Evolutionary conservation across 2,113 vertebrate genomes (phyloP).

Genomic region (Prolemur simus): DNA sequence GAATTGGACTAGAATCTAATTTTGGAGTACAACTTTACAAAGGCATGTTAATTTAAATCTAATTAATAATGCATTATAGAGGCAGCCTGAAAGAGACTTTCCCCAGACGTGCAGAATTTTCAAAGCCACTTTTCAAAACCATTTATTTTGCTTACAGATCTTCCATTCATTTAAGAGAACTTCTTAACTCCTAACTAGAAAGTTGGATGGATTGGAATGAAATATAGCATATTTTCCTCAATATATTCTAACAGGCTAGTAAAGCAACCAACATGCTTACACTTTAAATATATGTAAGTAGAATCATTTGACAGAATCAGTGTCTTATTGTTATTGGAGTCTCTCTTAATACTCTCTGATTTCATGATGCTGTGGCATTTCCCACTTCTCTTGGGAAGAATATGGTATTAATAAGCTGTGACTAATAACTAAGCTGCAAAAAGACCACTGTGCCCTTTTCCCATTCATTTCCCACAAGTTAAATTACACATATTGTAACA

Average conservation of each 20-base stretch:
- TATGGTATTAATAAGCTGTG: slow-evolving; percentile 39
- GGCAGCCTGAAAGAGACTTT: background rate
- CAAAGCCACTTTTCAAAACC: background rate
- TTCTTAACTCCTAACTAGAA: background rate
- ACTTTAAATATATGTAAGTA: background rate
- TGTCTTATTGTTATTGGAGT: background rate
- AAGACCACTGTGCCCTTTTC: background rate
- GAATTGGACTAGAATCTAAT: background rate
- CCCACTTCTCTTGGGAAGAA: slow-evolving; percentile 2
- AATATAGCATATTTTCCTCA: background rate
- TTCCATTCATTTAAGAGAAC: background rate
- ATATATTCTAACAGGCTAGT: background rate
- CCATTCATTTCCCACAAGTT: slow-evolving; percentile 37
- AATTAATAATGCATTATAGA: background rate
- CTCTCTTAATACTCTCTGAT: background rate
- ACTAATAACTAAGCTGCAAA: slow-evolving; percentile 52
- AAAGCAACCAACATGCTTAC: background rate
- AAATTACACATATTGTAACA: slow-evolving; percentile 45
- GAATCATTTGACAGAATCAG: background rate
- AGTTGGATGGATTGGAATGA: background rate
- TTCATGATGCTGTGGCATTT: background rate
- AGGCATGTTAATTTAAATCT: background rate
- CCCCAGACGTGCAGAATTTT: background rate
- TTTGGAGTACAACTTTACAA: background rate
- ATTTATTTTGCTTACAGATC: background rate